A percentile compares a stretch with the other conserved stretches of the same genome.
These are phyloP conservation scores for Apotomis turbidana DNA, from an alignment of 2,888 invertebrate genomes.

Conservation along the genomic window DNA sequence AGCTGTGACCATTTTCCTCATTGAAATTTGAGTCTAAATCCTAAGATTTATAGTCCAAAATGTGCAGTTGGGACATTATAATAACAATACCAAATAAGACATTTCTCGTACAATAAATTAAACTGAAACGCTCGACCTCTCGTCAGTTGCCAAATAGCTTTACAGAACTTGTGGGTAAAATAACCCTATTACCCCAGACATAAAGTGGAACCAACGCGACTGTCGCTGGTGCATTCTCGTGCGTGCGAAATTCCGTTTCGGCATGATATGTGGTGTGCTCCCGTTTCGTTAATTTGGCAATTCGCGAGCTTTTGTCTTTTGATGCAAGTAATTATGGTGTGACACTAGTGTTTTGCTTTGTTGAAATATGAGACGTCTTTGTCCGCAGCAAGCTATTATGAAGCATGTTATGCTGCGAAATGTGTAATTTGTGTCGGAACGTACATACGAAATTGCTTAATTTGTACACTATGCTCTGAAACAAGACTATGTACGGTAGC, in stretches of 20 bases:
- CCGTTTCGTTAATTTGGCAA: constrained; percentile 38
- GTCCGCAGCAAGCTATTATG: constrained; percentile 1
- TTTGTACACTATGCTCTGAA: background rate
- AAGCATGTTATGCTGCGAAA: constrained; percentile 17
- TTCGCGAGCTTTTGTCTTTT: constrained; percentile 38
- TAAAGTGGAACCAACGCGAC: constrained; percentile 11
- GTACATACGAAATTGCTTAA: background rate
- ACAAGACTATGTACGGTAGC: background rate
- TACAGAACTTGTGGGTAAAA: constrained; percentile 16
- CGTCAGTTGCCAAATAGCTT: constrained; percentile 40
- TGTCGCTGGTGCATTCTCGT: constrained; percentile 26
- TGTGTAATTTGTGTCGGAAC: constrained; percentile 14
- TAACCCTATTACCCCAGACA: background rate
- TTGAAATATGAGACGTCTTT: constrained; percentile 29
- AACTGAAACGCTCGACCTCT: constrained; percentile 38
- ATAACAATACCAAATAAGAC: constrained; percentile 42
- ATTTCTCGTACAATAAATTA: constrained; percentile 41
- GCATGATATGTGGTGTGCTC: constrained; percentile 21
- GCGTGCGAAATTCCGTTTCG: constrained; percentile 30
- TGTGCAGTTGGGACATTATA: constrained; percentile 27
- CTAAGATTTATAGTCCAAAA: constrained; percentile 13
- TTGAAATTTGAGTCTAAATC: background rate
- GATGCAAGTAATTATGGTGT: constrained; percentile 31
- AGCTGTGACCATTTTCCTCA: constrained; percentile 5
- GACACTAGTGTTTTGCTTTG: constrained; percentile 22